phyloP scores from a whole-genome alignment of 2,113 vertebrate species.

The Stegostoma tigrinum region DNA sequence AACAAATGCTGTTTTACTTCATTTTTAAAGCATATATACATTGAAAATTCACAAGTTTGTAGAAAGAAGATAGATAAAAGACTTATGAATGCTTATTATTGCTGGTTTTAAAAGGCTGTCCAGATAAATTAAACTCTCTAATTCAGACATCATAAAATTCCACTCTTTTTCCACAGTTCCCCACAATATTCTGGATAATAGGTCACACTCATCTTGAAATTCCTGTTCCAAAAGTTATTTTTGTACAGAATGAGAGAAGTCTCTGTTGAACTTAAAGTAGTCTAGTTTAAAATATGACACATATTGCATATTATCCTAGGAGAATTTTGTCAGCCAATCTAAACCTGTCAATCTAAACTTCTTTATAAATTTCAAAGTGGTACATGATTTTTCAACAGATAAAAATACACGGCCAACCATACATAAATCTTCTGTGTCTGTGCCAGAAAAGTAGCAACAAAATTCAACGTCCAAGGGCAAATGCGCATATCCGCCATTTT shows the following conservation, averaged over 20 bases:
- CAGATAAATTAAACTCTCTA: conserved; percentile 10
- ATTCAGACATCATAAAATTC: background rate
- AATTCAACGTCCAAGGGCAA: no score
- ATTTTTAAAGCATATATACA: background rate
- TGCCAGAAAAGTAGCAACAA: no score
- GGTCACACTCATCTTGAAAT: conserved; percentile 8
- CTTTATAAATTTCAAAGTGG: background rate
- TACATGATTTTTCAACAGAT: background rate
- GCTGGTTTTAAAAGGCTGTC: background rate
- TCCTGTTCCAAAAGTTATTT: conserved; percentile 4
- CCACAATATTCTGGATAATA: conserved; percentile 17
- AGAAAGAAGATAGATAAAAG: background rate
- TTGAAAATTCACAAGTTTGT: background rate
- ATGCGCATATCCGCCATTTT: no score
- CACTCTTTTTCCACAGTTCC: background rate
- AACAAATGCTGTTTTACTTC: background rate
- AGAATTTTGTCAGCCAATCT: conserved; percentile 8
- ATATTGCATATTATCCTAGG: background rate
- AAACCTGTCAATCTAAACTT: background rate
- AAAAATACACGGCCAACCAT: background rate
- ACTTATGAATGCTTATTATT: background rate
- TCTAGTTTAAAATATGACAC: background rate
- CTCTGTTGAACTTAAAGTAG: background rate
- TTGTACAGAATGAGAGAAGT: background rate
- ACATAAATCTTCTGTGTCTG: no score